These are phyloP conservation scores for Carcina quercana DNA, from an alignment of 2,888 invertebrate genomes.

Conservation along the genomic window DNA sequence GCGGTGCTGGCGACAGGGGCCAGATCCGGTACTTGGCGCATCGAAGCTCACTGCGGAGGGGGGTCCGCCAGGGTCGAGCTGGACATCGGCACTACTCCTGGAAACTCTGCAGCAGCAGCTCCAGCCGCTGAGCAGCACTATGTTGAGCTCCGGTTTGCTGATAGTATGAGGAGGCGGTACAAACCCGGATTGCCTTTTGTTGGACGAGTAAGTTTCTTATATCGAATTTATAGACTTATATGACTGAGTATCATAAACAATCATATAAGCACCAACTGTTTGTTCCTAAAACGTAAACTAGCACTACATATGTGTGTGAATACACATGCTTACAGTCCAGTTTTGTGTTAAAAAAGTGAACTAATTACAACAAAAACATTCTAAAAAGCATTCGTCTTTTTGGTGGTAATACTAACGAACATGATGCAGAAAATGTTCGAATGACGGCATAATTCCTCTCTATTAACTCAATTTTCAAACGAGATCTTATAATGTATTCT, in stretches of 20 bases:
- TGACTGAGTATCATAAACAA: background rate
- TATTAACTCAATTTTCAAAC: no score
- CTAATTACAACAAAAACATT: no score
- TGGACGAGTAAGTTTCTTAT: conserved; percentile 68
- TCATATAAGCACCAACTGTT: no score
- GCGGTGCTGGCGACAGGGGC: conserved; percentile 73
- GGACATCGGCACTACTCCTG: conserved; percentile 59
- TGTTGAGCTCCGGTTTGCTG: conserved; percentile 78
- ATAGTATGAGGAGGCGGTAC: conserved; percentile 77
- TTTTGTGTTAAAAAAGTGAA: no score
- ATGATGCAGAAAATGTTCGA: no score
- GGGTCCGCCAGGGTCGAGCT: conserved; percentile 71
- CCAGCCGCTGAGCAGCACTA: conserved; percentile 80
- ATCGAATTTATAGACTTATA: background rate
- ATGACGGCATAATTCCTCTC: no score
- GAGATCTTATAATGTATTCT: no score
- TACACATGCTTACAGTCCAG: no score
- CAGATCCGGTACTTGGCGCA: conserved; percentile 72
- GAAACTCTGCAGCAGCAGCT: conserved; percentile 65
- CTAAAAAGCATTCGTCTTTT: no score
- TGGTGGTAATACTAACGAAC: no score
- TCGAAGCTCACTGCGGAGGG: conserved; percentile 70
- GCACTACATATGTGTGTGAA: no score
- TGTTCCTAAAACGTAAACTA: no score
- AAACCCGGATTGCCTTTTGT: conserved; percentile 80